These are phyloP conservation scores for Formicarius rufipectus DNA, from an alignment of 2,113 vertebrate species.

Conservation along the genomic window DNA sequence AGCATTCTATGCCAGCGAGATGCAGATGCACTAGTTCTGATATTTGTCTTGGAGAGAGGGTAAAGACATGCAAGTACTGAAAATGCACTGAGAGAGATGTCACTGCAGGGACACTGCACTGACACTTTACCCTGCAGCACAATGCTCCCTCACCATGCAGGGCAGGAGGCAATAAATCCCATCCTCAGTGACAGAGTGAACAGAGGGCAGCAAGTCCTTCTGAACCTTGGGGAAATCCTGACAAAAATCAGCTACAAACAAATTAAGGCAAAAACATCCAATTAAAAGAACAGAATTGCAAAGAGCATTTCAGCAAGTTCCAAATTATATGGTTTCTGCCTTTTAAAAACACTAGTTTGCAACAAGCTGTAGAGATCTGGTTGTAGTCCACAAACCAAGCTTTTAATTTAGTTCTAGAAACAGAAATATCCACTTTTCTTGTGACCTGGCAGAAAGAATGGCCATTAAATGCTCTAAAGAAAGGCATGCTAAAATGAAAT, in stretches of 20 bases:
- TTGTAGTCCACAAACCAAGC: not conserved
- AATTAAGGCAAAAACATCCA: not conserved
- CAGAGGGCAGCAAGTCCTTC: not conserved
- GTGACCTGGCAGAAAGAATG: not conserved
- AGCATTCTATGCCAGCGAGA: not conserved
- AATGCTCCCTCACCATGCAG: not conserved
- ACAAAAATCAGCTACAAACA: not conserved
- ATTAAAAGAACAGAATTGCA: not conserved
- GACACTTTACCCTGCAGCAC: not conserved
- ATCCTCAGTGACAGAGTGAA: not conserved
- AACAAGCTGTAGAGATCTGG: not conserved
- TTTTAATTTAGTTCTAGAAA: slow-evolving; percentile 51
- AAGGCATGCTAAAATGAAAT: slow-evolving; percentile 47
- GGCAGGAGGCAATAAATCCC: not conserved
- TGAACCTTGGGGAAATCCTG: not conserved
- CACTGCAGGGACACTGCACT: not conserved
- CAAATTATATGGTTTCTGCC: not conserved
- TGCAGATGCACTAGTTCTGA: not conserved
- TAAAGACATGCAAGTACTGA: not conserved
- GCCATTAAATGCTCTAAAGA: slow-evolving; percentile 18
- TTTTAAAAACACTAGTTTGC: not conserved
- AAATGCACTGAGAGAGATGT: not conserved
- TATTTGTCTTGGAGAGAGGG: not conserved
- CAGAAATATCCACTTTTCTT: not conserved
- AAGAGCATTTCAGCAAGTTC: not conserved